phyloP scores from a whole-genome alignment of 2,888 invertebrate species.

The Cepaea hortensis region DNA sequence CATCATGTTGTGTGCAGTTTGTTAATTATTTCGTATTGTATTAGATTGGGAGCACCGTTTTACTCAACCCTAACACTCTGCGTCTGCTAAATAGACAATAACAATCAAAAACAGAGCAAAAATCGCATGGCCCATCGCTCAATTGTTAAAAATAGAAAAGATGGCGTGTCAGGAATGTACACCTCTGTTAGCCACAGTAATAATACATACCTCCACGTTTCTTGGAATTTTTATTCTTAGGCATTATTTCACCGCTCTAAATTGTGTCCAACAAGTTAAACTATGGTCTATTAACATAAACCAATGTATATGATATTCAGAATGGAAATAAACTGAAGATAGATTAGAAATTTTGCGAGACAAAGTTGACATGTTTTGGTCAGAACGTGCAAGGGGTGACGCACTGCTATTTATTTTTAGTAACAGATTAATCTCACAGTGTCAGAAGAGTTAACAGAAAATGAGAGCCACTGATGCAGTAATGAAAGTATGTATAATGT shows the following conservation, averaged over 20 bases:
- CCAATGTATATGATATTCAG: constrained; percentile 47
- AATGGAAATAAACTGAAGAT: constrained; percentile 41
- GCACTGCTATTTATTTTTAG: constrained; percentile 38
- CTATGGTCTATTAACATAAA: constrained; percentile 40
- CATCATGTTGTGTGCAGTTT: too few species aligned
- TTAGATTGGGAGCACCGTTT: too few species aligned
- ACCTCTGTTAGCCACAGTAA: too few species aligned
- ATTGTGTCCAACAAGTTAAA: constrained; percentile 42
- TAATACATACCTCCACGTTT: constrained; percentile 44
- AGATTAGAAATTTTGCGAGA: constrained; percentile 37
- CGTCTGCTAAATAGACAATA: too few species aligned
- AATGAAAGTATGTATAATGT: neutral
- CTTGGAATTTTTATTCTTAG: constrained; percentile 41
- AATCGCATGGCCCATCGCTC: too few species aligned
- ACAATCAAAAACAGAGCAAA: too few species aligned
- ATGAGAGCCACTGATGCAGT: neutral
- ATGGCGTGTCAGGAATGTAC: too few species aligned
- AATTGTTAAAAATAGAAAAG: too few species aligned
- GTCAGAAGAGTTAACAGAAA: neutral
- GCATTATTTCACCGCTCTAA: constrained; percentile 48
- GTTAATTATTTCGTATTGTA: too few species aligned
- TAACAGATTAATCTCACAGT: constrained; percentile 15
- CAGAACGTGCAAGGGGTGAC: constrained; percentile 38
- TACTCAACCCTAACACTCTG: too few species aligned
- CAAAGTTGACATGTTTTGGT: constrained; percentile 46